phyloP scores from a whole-genome alignment of 2,797 vertebrate species.

The Cheracebus regulus region DNA sequence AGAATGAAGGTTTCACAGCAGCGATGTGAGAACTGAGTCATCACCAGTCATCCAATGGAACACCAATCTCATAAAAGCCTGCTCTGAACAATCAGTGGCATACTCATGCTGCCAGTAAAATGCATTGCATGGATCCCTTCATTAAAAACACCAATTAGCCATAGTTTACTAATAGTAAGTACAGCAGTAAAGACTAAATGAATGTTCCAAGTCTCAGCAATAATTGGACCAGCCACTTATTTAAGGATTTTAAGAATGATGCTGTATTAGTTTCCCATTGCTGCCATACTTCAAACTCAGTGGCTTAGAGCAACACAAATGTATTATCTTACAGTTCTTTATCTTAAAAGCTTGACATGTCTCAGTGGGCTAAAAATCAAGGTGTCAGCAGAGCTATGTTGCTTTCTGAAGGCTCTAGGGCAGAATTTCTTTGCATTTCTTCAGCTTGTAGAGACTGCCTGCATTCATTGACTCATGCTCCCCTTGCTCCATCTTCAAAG shows the following conservation, averaged over 20 bases:
- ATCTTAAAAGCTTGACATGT: neutral
- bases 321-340: neutral
- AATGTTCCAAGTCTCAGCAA: neutral
- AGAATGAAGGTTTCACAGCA: neutral
- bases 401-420: neutral
- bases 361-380: slow-evolving; percentile 1
- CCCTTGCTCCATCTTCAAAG: neutral
- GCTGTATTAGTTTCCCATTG: neutral
- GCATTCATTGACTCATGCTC: neutral
- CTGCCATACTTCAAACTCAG: neutral
- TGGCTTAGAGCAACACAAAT: neutral
- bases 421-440: neutral
- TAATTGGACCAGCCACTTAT: neutral
- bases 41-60: neutral
- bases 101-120: neutral
- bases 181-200: neutral
- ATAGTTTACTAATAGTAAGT: neutral
- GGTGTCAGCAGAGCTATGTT: neutral
- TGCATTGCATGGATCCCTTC: neutral
- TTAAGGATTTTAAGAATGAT: slow-evolving; percentile 36
- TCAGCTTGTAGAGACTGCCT: neutral
- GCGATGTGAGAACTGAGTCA: neutral
- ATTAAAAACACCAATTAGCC: neutral
- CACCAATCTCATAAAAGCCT: neutral
- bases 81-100: neutral